These are phyloP conservation scores for Colletes gigas DNA, from an alignment of 1,140 invertebrate genomes.

Conservation along the genomic window DNA sequence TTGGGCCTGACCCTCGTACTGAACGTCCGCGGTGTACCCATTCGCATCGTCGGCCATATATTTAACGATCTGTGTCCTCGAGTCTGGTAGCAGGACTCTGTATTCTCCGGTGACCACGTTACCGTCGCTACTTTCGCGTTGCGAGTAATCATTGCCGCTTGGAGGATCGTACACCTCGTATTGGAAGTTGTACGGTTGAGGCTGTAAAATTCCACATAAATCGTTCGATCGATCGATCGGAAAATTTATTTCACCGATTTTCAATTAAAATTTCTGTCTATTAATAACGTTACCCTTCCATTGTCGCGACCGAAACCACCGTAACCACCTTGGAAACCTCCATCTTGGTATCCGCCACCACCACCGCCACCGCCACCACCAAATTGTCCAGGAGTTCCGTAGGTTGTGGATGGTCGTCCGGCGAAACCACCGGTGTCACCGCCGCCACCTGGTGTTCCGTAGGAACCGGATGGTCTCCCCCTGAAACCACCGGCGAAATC, in stretches of 20 bases:
- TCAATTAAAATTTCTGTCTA: too few relatives aligned
- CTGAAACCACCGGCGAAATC: slow-evolving; percentile 17
- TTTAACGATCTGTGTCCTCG: slow-evolving; percentile 86
- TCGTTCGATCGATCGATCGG: too few relatives aligned
- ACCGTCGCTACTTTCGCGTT: slow-evolving; percentile 87
- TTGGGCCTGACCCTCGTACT: slow-evolving; percentile 87
- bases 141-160: slow-evolving; percentile 87
- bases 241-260: too few relatives aligned
- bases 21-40: slow-evolving; percentile 89
- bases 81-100: slow-evolving; percentile 87
- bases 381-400: slow-evolving; percentile 40
- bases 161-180: slow-evolving; percentile 89
- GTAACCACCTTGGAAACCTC: slow-evolving; percentile 54
- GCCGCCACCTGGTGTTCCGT: slow-evolving; percentile 53
- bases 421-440: slow-evolving; percentile 46
- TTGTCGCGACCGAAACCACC: slow-evolving; percentile 62
- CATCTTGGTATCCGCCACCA: slow-evolving; percentile 44
- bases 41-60: slow-evolving; percentile 89
- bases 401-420: slow-evolving; percentile 28
- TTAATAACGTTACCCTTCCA: slow-evolving; percentile 64
- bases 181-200: slow-evolving; percentile 89
- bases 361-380: slow-evolving; percentile 43
- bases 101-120: slow-evolving; percentile 87
- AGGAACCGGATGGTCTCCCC: slow-evolving; percentile 31
- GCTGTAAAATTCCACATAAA: slow-evolving; percentile 75